phyloP scores from a whole-genome alignment of 2,888 invertebrate genomes.

The Physocephala rufipes region DNA sequence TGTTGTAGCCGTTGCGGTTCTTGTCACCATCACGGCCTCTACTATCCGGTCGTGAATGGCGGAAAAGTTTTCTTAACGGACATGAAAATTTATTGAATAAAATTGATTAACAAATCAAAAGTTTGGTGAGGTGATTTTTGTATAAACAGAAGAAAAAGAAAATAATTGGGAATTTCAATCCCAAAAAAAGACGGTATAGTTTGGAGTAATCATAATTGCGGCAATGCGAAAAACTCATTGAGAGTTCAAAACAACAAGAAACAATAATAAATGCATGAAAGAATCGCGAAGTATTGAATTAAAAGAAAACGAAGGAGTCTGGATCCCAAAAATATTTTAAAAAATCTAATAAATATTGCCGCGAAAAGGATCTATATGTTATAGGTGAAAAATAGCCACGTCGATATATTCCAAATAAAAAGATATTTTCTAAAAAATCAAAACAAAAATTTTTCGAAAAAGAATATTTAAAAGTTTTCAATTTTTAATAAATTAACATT shows the following conservation, averaged over 20 bases:
- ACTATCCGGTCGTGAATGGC: neutral
- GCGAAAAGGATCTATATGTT: too few relatives aligned
- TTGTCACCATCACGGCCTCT: neutral
- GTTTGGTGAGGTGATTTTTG: constrained; percentile 5
- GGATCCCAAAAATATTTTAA: too few relatives aligned
- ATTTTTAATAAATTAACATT: neutral
- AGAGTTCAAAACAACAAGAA: too few relatives aligned
- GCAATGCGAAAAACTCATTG: too few relatives aligned
- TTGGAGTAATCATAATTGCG: too few relatives aligned
- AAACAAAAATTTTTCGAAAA: neutral
- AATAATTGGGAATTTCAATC: neutral
- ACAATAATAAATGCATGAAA: too few relatives aligned
- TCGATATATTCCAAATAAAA: too few relatives aligned
- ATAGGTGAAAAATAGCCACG: too few relatives aligned
- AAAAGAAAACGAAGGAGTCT: too few relatives aligned
- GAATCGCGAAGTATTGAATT: too few relatives aligned
- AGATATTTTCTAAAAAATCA: too few relatives aligned
- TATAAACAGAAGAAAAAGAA: neutral
- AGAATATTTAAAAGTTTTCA: neutral
- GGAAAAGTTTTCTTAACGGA: constrained; percentile 25
- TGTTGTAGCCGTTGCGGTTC: neutral
- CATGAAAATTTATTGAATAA: constrained; percentile 28
- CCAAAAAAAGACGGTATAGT: neutral
- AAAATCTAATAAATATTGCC: too few relatives aligned
- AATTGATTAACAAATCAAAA: constrained; percentile 27